phyloP scores from a whole-genome alignment of 1,140 invertebrate genomes.

The Marisa cornuarietis region DNA sequence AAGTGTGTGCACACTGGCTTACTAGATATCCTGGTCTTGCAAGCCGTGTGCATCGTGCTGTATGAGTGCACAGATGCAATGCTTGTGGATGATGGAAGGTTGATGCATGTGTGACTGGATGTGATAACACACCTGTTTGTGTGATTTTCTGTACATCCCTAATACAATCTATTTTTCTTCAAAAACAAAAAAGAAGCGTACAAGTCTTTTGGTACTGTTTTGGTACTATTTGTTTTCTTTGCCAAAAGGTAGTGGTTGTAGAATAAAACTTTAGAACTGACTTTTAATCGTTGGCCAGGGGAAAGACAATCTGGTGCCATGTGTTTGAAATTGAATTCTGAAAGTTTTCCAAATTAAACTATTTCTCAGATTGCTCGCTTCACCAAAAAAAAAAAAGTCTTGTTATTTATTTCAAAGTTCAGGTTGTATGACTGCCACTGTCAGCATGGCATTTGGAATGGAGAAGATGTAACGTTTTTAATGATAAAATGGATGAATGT shows the following conservation, averaged over 20 bases:
- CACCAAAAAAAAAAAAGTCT: background rate
- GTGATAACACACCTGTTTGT: too few relatives aligned
- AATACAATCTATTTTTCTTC: too few relatives aligned
- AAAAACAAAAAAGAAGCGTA: background rate
- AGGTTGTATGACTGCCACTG: background rate
- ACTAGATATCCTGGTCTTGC: too few relatives aligned
- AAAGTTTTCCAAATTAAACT: background rate
- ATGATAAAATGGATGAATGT: background rate
- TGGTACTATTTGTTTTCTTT: background rate
- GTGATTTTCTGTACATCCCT: too few relatives aligned
- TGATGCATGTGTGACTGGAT: background rate
- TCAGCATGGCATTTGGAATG: background rate
- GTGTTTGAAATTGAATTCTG: background rate
- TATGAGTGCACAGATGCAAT: background rate
- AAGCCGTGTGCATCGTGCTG: too few relatives aligned
- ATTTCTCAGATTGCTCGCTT: background rate
- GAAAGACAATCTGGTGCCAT: background rate
- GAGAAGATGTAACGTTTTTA: background rate
- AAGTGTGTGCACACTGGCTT: too few relatives aligned
- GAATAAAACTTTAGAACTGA: background rate
- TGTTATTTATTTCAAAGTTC: conserved; percentile 1
- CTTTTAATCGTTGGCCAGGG: background rate
- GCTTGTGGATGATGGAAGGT: background rate
- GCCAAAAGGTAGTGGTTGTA: background rate
- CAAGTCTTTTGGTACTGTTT: background rate